phyloP scores from a whole-genome alignment of 2,797 vertebrate species.

The Melanotaenia pygmaea region DNA sequence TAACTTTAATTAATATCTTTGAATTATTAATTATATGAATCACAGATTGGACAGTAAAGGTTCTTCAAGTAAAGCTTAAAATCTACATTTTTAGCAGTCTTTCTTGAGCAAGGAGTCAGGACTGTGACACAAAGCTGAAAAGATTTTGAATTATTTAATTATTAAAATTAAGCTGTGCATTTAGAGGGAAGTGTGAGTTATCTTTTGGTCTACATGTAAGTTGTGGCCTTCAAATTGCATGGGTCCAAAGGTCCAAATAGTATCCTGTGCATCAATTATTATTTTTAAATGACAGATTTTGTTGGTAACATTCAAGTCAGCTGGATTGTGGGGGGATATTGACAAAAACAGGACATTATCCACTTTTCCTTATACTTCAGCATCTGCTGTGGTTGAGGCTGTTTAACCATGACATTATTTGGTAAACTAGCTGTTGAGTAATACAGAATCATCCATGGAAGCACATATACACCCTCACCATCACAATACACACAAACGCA shows the following conservation, averaged over 20 bases:
- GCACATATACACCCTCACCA: background rate
- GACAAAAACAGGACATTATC: conserved; percentile 8
- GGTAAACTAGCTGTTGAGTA: background rate
- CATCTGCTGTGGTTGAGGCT: conserved; percentile 36
- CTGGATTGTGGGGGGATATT: background rate
- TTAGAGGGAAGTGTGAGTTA: background rate
- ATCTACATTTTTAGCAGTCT: background rate
- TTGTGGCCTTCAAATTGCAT: conserved; percentile 40
- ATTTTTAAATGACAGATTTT: conserved; percentile 1
- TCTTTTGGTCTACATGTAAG: conserved; percentile 30
- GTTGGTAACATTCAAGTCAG: background rate
- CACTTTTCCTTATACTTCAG: conserved; percentile 14
- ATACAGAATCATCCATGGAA: background rate
- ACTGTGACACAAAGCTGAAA: background rate
- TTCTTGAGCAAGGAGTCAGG: background rate
- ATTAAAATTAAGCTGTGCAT: background rate
- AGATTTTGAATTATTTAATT: background rate
- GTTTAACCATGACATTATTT: conserved; percentile 39
- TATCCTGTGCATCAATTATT: background rate
- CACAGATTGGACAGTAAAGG: background rate
- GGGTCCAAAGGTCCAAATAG: background rate
- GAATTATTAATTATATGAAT: background rate
- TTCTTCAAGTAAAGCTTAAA: no score
- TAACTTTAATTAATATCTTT: background rate
- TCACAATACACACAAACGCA: background rate